These are phyloP conservation scores for Papilio elwesi DNA, from an alignment of 2,888 invertebrate genomes.

Conservation along the genomic window DNA sequence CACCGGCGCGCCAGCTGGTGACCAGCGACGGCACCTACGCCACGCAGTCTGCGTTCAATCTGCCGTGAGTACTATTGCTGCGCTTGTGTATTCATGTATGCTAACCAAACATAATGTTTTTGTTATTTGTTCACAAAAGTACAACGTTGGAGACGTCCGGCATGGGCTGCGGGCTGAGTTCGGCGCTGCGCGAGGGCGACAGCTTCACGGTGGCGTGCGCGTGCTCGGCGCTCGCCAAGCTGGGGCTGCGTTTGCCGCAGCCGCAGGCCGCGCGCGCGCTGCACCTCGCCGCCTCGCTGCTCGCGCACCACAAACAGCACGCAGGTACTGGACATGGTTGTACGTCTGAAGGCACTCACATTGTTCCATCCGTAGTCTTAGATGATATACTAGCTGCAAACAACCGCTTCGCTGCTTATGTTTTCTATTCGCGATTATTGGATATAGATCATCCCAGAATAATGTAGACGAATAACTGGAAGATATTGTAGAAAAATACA, in stretches of 20 bases:
- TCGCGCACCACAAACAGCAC: conserved; percentile 73
- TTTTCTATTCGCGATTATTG: no score
- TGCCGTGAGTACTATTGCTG: conserved; percentile 84
- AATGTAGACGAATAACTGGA: no score
- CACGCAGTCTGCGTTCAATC: conserved; percentile 97
- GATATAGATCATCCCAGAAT: no score
- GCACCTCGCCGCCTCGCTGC: conserved; percentile 93
- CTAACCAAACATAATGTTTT: no score
- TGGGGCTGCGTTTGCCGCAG: conserved; percentile 86
- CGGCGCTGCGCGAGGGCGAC: conserved; percentile 96
- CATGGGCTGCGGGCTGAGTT: conserved; percentile 85
- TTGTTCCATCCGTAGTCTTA: no score
- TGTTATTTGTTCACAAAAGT: conserved; percentile 27
- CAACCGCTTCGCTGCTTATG: no score
- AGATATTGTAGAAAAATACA: no score
- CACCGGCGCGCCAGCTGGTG: conserved; percentile 88
- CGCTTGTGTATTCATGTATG: no score
- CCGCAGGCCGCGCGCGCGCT: conserved; percentile 88
- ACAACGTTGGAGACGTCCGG: conserved; percentile 15
- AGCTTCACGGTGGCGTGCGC: conserved; percentile 97
- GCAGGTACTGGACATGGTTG: conserved; percentile 46
- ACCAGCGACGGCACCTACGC: conserved; percentile 99
- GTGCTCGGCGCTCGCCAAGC: conserved; percentile 95
- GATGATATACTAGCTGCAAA: no score
- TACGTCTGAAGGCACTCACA: no score